Evolutionary conservation across 2,888 invertebrate genomes (phyloP).

Genomic region (Disparrhopalites patrizii): DNA sequence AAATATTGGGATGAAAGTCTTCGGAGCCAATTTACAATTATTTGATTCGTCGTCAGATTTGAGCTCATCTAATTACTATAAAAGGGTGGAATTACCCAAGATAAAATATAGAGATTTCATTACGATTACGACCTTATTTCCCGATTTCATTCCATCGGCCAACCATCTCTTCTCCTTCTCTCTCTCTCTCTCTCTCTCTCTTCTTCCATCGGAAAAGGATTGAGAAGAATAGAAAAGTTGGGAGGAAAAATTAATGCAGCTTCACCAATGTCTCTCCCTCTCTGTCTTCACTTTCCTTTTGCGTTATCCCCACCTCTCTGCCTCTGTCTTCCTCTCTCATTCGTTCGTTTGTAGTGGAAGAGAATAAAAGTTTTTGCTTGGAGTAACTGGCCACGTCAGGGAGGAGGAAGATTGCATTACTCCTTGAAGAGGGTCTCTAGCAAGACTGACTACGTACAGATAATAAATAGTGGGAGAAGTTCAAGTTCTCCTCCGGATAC

Average conservation of each 20-base stretch:
- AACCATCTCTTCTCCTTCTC: not conserved
- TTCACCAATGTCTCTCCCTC: too few relatives aligned
- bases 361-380: not conserved
- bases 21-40: too few relatives aligned
- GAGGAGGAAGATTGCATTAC: not conserved
- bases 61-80: slow-evolving; percentile 5
- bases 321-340: not conserved
- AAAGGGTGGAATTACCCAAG: slow-evolving; percentile 3
- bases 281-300: too few relatives aligned
- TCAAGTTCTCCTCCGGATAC: too few relatives aligned
- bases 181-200: slow-evolving; percentile 1
- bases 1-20: too few relatives aligned
- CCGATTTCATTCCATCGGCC: too few relatives aligned
- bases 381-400: not conserved
- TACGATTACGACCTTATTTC: too few relatives aligned
- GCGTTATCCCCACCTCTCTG: too few relatives aligned
- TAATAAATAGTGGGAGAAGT: too few relatives aligned
- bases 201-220: not conserved
- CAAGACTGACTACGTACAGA: too few relatives aligned
- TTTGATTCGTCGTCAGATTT: not conserved
- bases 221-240: not conserved
- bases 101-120: slow-evolving; percentile 3
- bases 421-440: too few relatives aligned
- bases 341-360: too few relatives aligned
- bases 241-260: not conserved